Base-by-base conservation (phyloP, 2,888 invertebrate genomes). In the Sussaba pulchella region DNA sequence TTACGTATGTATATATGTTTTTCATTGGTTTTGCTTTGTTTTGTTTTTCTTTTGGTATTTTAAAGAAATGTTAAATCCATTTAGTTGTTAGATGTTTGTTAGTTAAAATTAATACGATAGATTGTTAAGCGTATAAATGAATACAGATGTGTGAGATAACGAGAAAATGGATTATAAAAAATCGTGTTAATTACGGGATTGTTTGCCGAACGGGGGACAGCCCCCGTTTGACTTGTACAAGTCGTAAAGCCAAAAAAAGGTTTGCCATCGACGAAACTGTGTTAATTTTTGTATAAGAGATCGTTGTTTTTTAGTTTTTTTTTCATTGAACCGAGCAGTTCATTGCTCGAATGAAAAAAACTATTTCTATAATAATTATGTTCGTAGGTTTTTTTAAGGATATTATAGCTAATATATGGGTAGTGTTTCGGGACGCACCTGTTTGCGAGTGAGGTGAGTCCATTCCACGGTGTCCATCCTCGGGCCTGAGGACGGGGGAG, bases 361-460 rank as follows among this genome's bases (percentile, higher is more conserved):
- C 8, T n/a, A n/a, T n/a, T n/a, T n/a, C n/a, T n/a, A n/a, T n/a
- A n/a, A 52, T 76, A 9, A 67, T 52, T 57, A 41, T 61, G 12
- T 50, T 26, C 24, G 21, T 75, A 61, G 17, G 26, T 64, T 19
- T 63, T 73, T 74, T 74, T 59, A n/a, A n/a, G n/a, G n/a, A n/a
- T n/a, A n/a, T n/a, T n/a, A n/a, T n/a, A n/a, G n/a, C n/a, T n/a
- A n/a, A n/a, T n/a, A 31, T 5, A 31, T 31, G 31, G 31, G 31
- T 2, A 31, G 6, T 31, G n/a, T n/a, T n/a, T n/a, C 74, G 64
- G 57, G 75, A 89, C 91, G 83, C 92, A 92, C 92, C 92, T 80
- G 92, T 92, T 87, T 92, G 92, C 83, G 92, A 92, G 83, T 92
- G 92, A 47, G 92, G 92, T 4, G 92, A 92, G 79, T 92, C 92